Base-by-base conservation (phyloP, 2,113 vertebrate genomes). In the Chitala chitala region DNA sequence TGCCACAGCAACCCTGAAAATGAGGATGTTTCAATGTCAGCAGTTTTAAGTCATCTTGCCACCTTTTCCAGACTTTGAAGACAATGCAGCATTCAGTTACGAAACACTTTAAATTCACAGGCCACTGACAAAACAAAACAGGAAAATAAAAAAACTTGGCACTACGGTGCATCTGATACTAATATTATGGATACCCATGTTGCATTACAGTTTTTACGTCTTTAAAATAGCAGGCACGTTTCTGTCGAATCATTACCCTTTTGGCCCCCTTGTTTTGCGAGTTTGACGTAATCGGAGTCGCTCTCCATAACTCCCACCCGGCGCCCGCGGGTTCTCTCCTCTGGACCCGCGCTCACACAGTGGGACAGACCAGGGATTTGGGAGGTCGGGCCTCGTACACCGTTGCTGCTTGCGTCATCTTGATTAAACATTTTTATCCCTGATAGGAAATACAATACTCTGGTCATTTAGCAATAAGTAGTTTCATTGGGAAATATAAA, bases 351-450 rank as follows among this genome's bases (percentile, higher is more conserved):
- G 2, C 1, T 86, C 6, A 33, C 68, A 4, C 1, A 31, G 75
- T 89, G 86, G 51, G 82, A 91, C 80, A 92, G 81, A 8, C 91
- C 91, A 0, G 91, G 91, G 33, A 92, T 92, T 84, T 91, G 91
- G 58, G 91, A 92, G 0, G 86, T 73, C 0, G 89, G 90, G 29
- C 90, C 89, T 5, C 70, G 56, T 1, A 40, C 79, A 0, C 84
- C 84, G 0, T 78, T 81, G 46, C 46, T 38, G 40, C 15, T 17
- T 29, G 76, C 3, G 73, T 70, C 3, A 51, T 78, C 0, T 17
- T 22, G 17, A 3, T 53, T 24, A 29, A 20, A 84, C 75, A 29
- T 89, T 87, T 50, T 74, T 68, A 90, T 87, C 71, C 88, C 89
- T 90, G 59, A 5, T 80, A 73, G 26, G 1, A 71, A 20, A 72